phyloP scores from a whole-genome alignment of 2,113 vertebrate species.

The Galeopterus variegatus region DNA sequence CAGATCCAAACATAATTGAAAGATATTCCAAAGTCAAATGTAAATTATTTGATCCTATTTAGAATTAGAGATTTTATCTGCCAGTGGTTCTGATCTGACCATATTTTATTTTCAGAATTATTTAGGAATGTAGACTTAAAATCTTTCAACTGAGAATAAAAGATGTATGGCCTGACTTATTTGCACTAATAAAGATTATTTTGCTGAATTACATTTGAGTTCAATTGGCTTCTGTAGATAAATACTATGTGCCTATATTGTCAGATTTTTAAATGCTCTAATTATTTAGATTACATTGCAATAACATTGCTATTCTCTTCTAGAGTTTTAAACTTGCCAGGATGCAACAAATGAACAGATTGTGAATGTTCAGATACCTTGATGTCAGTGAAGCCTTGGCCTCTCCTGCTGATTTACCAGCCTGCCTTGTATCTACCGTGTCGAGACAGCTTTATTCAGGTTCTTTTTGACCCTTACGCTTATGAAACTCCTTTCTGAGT shows the following conservation, averaged over 20 bases:
- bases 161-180: not conserved
- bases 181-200: not conserved
- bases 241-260: not conserved
- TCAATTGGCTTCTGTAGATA: constrained; percentile 11
- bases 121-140: constrained; percentile 18
- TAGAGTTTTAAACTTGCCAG: constrained; percentile 21
- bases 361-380: not conserved
- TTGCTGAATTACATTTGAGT: constrained; percentile 12
- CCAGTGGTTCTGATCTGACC: not conserved
- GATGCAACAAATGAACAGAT: constrained; percentile 3
- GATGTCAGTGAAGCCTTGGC: not conserved
- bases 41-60: not conserved
- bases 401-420: not conserved
- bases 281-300: not conserved
- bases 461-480: not conserved
- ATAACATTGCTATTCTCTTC: not conserved
- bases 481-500: not conserved
- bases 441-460: not conserved
- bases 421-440: not conserved
- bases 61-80: not conserved
- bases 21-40: constrained; percentile 1
- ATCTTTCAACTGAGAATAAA: constrained; percentile 34
- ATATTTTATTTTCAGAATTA: constrained; percentile 24
- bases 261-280: not conserved
- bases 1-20: not conserved